Evolutionary conservation across 2,797 vertebrate genomes (phyloP).

Genomic region (Micropoecilia bifurca): DNA sequence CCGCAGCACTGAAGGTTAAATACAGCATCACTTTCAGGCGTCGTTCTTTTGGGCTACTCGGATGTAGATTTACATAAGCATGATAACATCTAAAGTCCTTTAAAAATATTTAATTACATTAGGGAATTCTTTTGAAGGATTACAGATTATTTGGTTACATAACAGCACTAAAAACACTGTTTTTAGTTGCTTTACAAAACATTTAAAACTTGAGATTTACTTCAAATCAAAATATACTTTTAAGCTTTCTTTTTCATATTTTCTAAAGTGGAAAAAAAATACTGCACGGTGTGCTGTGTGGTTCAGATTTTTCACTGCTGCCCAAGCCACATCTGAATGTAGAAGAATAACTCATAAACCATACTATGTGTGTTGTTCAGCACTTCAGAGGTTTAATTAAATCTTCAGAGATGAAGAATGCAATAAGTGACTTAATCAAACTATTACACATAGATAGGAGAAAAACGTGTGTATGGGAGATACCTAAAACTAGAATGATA

Average conservation of each 20-base stretch:
- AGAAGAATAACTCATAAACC: conserved; percentile 56
- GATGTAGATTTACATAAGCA: conserved; percentile 4
- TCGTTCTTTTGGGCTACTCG: background rate
- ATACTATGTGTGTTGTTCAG: conserved; percentile 43
- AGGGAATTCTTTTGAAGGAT: conserved; percentile 3
- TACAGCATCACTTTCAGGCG: background rate
- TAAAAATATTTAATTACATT: background rate
- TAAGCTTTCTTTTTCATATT: conserved; percentile 12
- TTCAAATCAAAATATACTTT: conserved; percentile 6
- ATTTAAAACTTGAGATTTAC: background rate
- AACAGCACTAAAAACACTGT: conserved; percentile 16
- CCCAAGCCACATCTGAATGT: conserved; percentile 30
- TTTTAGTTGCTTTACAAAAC: conserved; percentile 10
- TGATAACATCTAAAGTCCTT: conserved; percentile 10
- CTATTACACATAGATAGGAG: conserved; percentile 11
- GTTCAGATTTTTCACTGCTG: conserved; percentile 30
- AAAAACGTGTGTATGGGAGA: conserved; percentile 7
- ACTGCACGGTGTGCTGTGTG: conserved; percentile 33
- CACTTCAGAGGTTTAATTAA: conserved; percentile 64
- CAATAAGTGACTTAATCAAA: conserved; percentile 40
- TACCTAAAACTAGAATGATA: conserved; percentile 35
- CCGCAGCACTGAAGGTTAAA: background rate
- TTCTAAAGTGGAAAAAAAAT: conserved; percentile 33
- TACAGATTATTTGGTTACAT: conserved; percentile 32
- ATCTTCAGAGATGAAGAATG: conserved; percentile 62